phyloP scores from a whole-genome alignment of 2,797 vertebrate species.

The Lycodopsis pacificus region DNA sequence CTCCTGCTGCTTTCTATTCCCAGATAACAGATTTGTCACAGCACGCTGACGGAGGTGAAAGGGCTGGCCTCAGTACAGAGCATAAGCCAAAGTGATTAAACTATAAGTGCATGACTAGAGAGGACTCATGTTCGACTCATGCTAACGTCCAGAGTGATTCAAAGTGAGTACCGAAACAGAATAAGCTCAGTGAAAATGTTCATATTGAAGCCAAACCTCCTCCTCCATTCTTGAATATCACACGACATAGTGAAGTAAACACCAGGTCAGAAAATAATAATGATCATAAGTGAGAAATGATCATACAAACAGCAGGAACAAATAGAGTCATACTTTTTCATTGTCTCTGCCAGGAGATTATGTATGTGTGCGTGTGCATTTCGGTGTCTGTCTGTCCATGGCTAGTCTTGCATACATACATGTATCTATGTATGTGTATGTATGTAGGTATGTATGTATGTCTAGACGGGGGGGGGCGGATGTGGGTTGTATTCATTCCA shows the following conservation, averaged over 20 bases:
- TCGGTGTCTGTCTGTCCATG: not conserved
- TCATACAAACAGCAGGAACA: not conserved
- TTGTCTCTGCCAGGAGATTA: not conserved
- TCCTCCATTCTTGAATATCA: not conserved
- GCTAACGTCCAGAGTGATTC: conserved; percentile 33
- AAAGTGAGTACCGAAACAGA: conserved; percentile 31
- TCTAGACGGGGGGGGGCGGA: not conserved
- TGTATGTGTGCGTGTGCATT: not conserved
- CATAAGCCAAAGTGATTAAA: conserved; percentile 54
- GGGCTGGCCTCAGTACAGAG: conserved; percentile 19
- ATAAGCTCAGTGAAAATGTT: conserved; percentile 15
- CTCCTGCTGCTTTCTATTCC: conserved; percentile 25
- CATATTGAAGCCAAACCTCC: not conserved
- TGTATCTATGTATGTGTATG: too few relatives aligned
- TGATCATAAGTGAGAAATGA: not conserved
- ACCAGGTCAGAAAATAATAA: not conserved
- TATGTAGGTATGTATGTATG: too few relatives aligned
- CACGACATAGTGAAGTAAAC: not conserved
- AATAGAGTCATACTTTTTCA: not conserved
- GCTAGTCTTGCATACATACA: not conserved
- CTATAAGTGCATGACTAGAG: conserved; percentile 1
- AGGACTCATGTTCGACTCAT: conserved; percentile 35
- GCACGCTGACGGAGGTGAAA: conserved; percentile 30
- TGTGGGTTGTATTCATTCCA: not conserved
- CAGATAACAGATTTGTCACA: conserved; percentile 47